Base-by-base conservation (phyloP, 1,140 invertebrate species). In the Matsumurasca onukii region DNA sequence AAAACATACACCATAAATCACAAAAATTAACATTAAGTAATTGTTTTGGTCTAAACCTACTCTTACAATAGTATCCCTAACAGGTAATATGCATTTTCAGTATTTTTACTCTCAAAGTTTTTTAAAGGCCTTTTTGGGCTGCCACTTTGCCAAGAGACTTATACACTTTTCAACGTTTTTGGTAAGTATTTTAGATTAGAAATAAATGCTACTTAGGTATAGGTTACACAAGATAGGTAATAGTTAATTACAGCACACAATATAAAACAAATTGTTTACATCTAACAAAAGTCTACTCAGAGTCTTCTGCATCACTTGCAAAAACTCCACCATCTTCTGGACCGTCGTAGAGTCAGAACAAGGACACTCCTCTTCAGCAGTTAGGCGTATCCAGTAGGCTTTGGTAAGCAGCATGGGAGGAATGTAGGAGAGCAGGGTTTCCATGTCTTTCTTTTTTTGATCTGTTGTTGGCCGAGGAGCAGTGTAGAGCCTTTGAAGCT, bases 391-490 rank as follows among this genome's bases (percentile, higher is more conserved):
- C 69, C 30, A 64, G n/a, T 24, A 73, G 69, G 52, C 55, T 63
- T 67, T 69, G 63, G 59, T 69, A 73, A 59, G 55, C 69, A 27
- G 63, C 34, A 67, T 69, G 39, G 71, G 67, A 63, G 70, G 70
- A 64, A 70, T 73, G 55, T 51, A 71, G 67, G 59, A 65, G 51
- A 73, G 48, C 61, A 72, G 61, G 31, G 55, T 34, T 52, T 48
- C 31, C 64, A 67, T 61, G 51, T 70, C 61, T 48, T 68, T 67
- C 59, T 67, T 70, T 68, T 72, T 72, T 22, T 22, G 27, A 49
- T 30, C 55, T 34, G 51, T 67, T n/a, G 62, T 45, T 52, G 34
- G 71, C 51, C 69, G 31, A 27, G 68, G 34, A 66, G 27, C 45
- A 39, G 15, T 49, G 57, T 71, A 71, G 25, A 70, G 45, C 20